Conservation (phyloP, 2,888 invertebrate species). For the Eustalomyia histrio region DNA sequence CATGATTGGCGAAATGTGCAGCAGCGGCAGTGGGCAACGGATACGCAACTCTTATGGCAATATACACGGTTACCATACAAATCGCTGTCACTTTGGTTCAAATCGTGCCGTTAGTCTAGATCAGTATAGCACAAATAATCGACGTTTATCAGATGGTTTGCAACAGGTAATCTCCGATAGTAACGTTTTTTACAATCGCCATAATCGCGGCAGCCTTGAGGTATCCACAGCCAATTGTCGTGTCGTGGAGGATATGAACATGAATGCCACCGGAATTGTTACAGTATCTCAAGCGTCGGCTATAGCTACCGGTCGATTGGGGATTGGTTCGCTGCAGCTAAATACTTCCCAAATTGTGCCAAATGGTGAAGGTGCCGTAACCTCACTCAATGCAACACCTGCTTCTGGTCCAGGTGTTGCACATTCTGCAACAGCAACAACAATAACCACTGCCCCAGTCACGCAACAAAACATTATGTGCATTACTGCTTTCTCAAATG, state of each 20-base stretch:
- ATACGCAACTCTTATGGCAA: conserved; percentile 79
- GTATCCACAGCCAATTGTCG: conserved; percentile 59
- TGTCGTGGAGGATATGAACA: conserved; percentile 70
- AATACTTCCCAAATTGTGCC: conserved; percentile 67
- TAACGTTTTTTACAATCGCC: conserved; percentile 79
- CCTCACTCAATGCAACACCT: conserved; percentile 33
- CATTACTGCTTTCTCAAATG: conserved; percentile 70
- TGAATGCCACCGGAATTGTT: conserved; percentile 68
- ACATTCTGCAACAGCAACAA: conserved; percentile 38
- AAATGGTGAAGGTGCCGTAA: conserved; percentile 64
- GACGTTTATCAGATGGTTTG: conserved; percentile 78
- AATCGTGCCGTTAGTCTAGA: conserved; percentile 79
- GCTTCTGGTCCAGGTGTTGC: conserved; percentile 44
- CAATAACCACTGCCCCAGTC: conserved; percentile 57
- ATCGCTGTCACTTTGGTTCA: conserved; percentile 79
- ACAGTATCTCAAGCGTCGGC: conserved; percentile 48
- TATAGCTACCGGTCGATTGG: conserved; percentile 42
- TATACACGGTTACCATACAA: conserved; percentile 78
- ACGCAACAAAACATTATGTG: conserved; percentile 60
- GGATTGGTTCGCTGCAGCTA: conserved; percentile 53
- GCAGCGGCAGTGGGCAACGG: conserved; percentile 78
- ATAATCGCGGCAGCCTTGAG: conserved; percentile 74
- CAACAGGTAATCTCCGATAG: conserved; percentile 79
- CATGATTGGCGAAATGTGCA: conserved; percentile 80
- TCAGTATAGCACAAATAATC: conserved; percentile 79